Evolutionary conservation across 2,797 vertebrate genomes (phyloP).

Genomic region (Rhinella marina): DNA sequence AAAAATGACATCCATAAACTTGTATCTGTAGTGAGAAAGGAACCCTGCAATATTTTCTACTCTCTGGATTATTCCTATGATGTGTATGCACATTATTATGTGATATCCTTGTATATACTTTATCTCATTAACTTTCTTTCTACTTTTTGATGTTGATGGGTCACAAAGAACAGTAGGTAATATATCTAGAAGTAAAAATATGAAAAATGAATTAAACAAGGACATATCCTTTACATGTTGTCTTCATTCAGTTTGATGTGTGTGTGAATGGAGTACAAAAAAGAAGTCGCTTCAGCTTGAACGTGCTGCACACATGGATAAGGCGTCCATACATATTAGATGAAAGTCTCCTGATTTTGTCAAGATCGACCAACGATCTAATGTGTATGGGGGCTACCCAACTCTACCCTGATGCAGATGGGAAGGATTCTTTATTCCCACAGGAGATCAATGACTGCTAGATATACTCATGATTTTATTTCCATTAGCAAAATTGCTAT

Average conservation of each 20-base stretch:
- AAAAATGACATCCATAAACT: neutral
- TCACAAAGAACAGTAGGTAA: neutral
- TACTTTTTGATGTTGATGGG: constrained; percentile 36
- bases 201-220: neutral
- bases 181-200: constrained; percentile 22
- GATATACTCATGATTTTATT: too few species aligned
- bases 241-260: neutral
- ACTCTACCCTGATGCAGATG: too few species aligned
- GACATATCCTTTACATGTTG: neutral
- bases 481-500: too few species aligned
- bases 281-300: neutral
- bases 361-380: too few species aligned
- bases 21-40: constrained; percentile 6
- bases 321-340: too few species aligned
- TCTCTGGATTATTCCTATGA: constrained; percentile 26
- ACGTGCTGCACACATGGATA: neutral
- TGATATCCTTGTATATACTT: constrained; percentile 34
- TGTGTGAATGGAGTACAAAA: neutral
- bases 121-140: constrained; percentile 22
- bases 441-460: too few species aligned
- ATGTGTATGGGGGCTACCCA: too few species aligned
- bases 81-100: constrained; percentile 8
- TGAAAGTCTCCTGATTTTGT: too few species aligned
- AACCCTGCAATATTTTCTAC: constrained; percentile 34
- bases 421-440: too few species aligned